Evolutionary conservation across 2,888 invertebrate species (phyloP), one percentile per base, ranked within the genome.

Genomic region (Spicauda simplicius): DNA sequence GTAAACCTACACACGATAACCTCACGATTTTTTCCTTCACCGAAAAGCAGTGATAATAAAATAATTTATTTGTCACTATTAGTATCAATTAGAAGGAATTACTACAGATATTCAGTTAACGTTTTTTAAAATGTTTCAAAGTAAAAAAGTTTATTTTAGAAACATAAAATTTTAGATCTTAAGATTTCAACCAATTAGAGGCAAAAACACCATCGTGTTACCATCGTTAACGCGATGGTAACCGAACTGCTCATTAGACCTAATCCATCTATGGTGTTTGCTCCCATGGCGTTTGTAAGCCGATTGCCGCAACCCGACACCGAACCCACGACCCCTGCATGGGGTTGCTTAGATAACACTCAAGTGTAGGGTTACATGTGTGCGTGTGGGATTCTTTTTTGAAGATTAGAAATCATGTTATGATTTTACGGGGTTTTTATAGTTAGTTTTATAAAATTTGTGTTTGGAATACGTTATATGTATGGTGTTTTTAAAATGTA

Each of bases 291-390:
- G 84, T 84, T 79, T 79, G 86, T 88, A 90, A 91, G 90, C 90
- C 83, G 90, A 89, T 90, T 88, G 88, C 80, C 64, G 88, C 75
- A 90, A 91, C 87, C 85, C 76, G 88, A 91, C 85, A 89, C 91
- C 84, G 81, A 86, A 86, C 79, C 83, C 78, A 78, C 82, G 80
- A 82, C 85, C 86, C 85, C 76, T 67, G 77, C 73, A 72, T 25
- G 53, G 45, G 45, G 64, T 33, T 48, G 55, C 53, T 30, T 30
- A 66, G 65, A 66, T 66, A 66, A 66, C 65, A 54, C 62, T 33
- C 33, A 25, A 63, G 63, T 41, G 48, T 55, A 60, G 66, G 60
- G 66, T 66, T 66, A 56, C 60, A 55, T 33, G 30, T 16, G 54
- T 41, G 65, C 33, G 16, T 50, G 56, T 57, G 57, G 41, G 53